Evolutionary conservation across 2,888 invertebrate genomes (phyloP), one percentile per base, ranked within the genome.

Genomic region (Lycophotia porphyrea): DNA sequence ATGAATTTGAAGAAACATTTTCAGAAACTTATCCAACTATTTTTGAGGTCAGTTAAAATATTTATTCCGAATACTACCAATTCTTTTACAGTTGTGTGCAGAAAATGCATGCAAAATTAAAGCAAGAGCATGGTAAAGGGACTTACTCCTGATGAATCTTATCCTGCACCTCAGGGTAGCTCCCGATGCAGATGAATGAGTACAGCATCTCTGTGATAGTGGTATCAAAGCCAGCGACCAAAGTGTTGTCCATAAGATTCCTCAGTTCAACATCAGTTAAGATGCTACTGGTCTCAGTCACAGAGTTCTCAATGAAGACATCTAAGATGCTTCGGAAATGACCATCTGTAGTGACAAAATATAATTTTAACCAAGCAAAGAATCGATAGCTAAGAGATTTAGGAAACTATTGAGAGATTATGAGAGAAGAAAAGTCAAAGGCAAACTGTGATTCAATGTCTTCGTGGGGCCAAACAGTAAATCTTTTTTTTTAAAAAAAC

Each of bases 141-240:
- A 80, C 80, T 81, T 66, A 88, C 88, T 88, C 88, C 1, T 81
- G n/a, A 74, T 70, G 84, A 49, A 87, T 76, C 47, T 86, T 87
- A 7, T 84, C 71, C 34, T 88, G 88, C 5, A 84, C 83, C 7
- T 71, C 71, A n/a, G 72, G 52, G 44, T 69, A 61, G 61, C 82
- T 88, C 1, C 88, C 88, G 5, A 88, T 81, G 65, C 88, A 88
- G 2, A 82, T 67, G 0, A 88, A 66, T 0, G 80, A 64, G 18
- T 81, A 81, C 24, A 87, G 49, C 47, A 87, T 55, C 58, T 85
- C 82, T 15, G 78, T 74, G 24, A 81, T 75, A 18, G 79, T 83
- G 11, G 88, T 88, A 5, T 88, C 88, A 47, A 81, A 88, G 2
- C 78, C 72, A 60, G 87, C 88, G 0, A 86, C n/a, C 39, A 88